Percentiles rank a stretch among this genome's conserved stretches.
These are phyloP conservation scores for Conus ventricosus DNA, from an alignment of 1,140 invertebrate genomes.

Conservation along the genomic window DNA sequence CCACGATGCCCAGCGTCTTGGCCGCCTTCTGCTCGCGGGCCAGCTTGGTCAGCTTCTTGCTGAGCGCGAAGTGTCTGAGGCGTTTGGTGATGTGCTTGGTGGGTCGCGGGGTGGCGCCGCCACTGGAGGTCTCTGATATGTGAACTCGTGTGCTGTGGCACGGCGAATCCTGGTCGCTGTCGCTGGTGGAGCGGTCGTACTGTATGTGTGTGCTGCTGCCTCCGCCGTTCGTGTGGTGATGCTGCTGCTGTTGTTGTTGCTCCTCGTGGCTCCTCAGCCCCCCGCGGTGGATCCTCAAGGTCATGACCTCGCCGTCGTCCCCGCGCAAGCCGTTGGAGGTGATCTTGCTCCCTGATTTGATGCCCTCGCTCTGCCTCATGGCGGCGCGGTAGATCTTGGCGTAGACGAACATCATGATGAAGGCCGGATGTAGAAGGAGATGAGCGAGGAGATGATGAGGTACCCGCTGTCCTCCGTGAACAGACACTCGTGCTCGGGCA, in stretches of 20 bases:
- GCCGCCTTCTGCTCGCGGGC: slow-evolving; percentile 93
- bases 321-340: slow-evolving; percentile 59
- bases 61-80: slow-evolving; percentile 67
- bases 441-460: slow-evolving; percentile 72
- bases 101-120: slow-evolving; percentile 38
- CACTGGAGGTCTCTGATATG: slow-evolving; percentile 10
- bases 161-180: slow-evolving; percentile 52
- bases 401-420: slow-evolving; percentile 77
- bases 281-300: slow-evolving; percentile 69
- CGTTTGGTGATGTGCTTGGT: slow-evolving; percentile 68
- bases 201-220: slow-evolving; percentile 26
- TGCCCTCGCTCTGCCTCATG: slow-evolving; percentile 63
- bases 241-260: slow-evolving; percentile 10
- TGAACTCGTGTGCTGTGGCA: slow-evolving; percentile 41
- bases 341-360: slow-evolving; percentile 64
- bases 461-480: slow-evolving; percentile 76
- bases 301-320: slow-evolving; percentile 66
- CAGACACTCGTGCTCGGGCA: slow-evolving; percentile 64
- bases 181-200: slow-evolving; percentile 41
- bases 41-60: slow-evolving; percentile 68
- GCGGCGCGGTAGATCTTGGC: slow-evolving; percentile 70
- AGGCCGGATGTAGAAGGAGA: slow-evolving; percentile 78
- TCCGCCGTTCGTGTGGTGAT: slow-evolving; percentile 19
- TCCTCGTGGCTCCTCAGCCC: slow-evolving; percentile 49
- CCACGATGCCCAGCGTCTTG: slow-evolving; percentile 94